These are phyloP conservation scores for Morone chrysops DNA, from an alignment of 2,113 vertebrate genomes.

Conservation along the genomic window DNA sequence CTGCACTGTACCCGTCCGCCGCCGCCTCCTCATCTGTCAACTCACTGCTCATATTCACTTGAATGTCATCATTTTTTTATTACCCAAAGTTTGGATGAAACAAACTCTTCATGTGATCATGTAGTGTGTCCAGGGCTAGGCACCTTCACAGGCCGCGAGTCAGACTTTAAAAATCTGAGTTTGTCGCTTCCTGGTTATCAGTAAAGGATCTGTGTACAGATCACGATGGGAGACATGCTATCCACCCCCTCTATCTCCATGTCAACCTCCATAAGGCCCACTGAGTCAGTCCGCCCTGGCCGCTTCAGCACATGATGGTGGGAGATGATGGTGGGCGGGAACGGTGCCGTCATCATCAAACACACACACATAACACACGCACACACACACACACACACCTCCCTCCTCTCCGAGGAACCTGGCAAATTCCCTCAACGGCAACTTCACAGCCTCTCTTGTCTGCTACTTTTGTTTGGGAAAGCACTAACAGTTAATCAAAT, in stretches of 20 bases:
- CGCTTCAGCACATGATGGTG: constrained; percentile 70
- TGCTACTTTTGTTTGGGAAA: constrained; percentile 33
- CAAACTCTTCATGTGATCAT: background rate
- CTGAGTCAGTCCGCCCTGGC: constrained; percentile 80
- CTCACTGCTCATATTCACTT: background rate
- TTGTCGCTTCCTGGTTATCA: constrained; percentile 20
- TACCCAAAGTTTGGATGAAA: background rate
- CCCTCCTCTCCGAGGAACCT: constrained; percentile 35
- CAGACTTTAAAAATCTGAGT: background rate
- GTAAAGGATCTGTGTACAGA: constrained; percentile 41
- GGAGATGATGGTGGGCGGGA: constrained; percentile 80
- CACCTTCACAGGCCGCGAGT: constrained; percentile 15
- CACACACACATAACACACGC: constrained; percentile 49
- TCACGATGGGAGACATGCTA: constrained; percentile 75
- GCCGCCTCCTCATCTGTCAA: constrained; percentile 62
- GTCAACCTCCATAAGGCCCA: constrained; percentile 76
- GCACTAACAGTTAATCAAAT: constrained; percentile 46
- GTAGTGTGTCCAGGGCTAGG: background rate
- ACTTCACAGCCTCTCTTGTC: constrained; percentile 32
- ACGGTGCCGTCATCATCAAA: constrained; percentile 71
- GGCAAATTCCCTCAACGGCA: constrained; percentile 37
- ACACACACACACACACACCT: constrained; percentile 23
- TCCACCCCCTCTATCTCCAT: constrained; percentile 80
- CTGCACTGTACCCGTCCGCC: constrained; percentile 26
- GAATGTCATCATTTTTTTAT: background rate